These are phyloP conservation scores for Molanna angustata DNA, from an alignment of 2,888 invertebrate genomes.

Conservation along the genomic window DNA sequence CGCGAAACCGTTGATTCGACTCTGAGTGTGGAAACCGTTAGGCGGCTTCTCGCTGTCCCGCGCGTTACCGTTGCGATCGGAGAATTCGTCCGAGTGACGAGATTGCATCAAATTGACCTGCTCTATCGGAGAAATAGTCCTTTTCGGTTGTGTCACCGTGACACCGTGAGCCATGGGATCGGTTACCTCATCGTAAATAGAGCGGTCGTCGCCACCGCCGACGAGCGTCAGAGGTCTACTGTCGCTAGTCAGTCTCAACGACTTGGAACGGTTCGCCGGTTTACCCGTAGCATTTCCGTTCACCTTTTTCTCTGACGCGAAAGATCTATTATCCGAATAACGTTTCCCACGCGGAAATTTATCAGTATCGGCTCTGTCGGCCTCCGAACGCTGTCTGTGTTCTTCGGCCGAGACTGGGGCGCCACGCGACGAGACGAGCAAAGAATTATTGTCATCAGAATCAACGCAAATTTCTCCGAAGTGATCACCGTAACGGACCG, in stretches of 20 bases:
- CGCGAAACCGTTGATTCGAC: conserved; percentile 9
- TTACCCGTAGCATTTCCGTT: conserved; percentile 40
- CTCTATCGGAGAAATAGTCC: conserved; percentile 53
- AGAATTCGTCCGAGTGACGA: conserved; percentile 16
- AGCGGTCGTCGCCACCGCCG: conserved; percentile 39
- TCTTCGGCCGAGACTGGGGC: conserved; percentile 9
- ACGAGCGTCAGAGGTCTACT: conserved; percentile 20
- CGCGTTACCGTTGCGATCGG: conserved; percentile 9
- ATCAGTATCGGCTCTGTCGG: conserved; percentile 16
- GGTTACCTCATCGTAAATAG: conserved; percentile 40
- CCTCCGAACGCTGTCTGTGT: conserved; percentile 10
- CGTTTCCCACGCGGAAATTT: conserved; percentile 30
- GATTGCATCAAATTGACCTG: conserved; percentile 52
- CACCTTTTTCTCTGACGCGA: conserved; percentile 40
- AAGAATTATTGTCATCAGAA: conserved; percentile 1
- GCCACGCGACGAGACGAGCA: not conserved
- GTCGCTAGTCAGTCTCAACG: conserved; percentile 54
- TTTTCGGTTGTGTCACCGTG: conserved; percentile 54
- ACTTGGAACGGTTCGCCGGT: conserved; percentile 54
- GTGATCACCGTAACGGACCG: conserved; percentile 17
- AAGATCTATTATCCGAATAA: conserved; percentile 20
- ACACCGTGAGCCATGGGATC: conserved; percentile 36
- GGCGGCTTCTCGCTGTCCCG: conserved; percentile 9
- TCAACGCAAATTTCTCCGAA: conserved; percentile 10
- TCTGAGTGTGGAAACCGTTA: conserved; percentile 7